Evolutionary conservation across 2,888 invertebrate species (phyloP).

Genomic region (Cheilosia variabilis): DNA sequence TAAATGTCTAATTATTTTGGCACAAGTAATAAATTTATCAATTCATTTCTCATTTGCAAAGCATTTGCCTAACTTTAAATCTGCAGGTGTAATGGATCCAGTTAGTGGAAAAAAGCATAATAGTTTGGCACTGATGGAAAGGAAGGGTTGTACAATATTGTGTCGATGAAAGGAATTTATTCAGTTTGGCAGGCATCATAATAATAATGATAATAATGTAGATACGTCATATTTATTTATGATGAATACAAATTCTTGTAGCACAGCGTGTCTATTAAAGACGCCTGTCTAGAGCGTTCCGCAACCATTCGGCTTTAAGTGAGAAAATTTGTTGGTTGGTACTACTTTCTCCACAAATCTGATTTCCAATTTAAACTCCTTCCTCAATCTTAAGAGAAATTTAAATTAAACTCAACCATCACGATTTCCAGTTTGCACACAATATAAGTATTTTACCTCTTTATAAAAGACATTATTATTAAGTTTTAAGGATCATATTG

Average conservation of each 20-base stretch:
- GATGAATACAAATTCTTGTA: too few relatives aligned
- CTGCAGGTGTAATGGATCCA: background rate
- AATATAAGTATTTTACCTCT: constrained; percentile 9
- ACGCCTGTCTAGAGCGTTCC: too few relatives aligned
- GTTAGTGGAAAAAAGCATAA: constrained; percentile 2
- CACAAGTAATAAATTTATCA: background rate
- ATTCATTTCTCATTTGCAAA: too few relatives aligned
- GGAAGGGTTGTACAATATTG: background rate
- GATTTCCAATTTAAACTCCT: constrained; percentile 37
- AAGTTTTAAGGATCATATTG: too few relatives aligned
- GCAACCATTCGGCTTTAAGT: too few relatives aligned
- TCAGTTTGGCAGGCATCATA: constrained; percentile 34
- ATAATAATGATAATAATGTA: background rate
- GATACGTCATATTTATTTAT: too few relatives aligned
- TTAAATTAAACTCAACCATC: constrained; percentile 20
- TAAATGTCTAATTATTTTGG: constrained; percentile 11
- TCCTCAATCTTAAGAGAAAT: constrained; percentile 24
- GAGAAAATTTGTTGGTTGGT: too few relatives aligned
- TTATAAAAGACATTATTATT: too few relatives aligned
- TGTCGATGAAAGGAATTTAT: constrained; percentile 5
- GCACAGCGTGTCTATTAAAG: too few relatives aligned
- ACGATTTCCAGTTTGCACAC: constrained; percentile 17
- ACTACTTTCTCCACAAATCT: constrained; percentile 36
- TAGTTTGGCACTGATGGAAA: background rate
- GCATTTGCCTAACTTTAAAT: constrained; percentile 3